Base-by-base conservation (phyloP, 2,113 vertebrate genomes). In the Accipiter cooperii region DNA sequence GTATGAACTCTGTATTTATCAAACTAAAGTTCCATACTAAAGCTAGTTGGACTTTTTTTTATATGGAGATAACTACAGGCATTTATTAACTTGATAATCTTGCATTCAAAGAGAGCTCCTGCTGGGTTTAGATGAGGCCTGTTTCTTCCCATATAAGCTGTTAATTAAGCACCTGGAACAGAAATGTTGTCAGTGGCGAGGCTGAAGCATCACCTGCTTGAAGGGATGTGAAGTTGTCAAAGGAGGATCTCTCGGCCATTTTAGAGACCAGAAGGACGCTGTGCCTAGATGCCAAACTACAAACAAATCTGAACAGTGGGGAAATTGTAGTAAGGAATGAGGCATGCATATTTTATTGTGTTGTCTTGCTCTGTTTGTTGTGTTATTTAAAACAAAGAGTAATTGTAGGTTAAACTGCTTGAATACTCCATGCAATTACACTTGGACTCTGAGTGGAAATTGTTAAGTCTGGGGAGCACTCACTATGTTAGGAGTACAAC, bases 401-500 rank as follows among this genome's bases (percentile, higher is more conserved):
- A 71, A 38, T 34, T 94, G 60, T 89, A 76, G 12, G 12, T 87
- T 73, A 55, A 73, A 84, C 54, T 64, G 57, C 25, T 60, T 1
- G 6, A 79, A 82, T n/a, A 16, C 34, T 77, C 20, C 28, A 17
- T 8, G 8, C 25, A 60, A 25, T 36, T 78, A 63, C 4, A 4
- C 38, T 71, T 7, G 15, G 40, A 46, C 13, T 78, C 18, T n/a
- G 44, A 24, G n/a, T 65, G 81, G 33, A 81, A 93, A 81, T n/a
- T 0, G 49, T 0, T 4, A 46, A 14, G 22, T 34, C 49, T 26
- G 26, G 55, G 10, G 60, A n/a, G 14, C 21, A 20, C 16, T 57
- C 0, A 0, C 13, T 0, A 1, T 31, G 8, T 52, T 17, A 52
- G 73, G 29, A 19, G 15, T 4, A 13, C 31, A 81, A 17, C 13